These are phyloP conservation scores for Halocynthia aurantium DNA, from an alignment of 23 tunicate species.

Conservation along the genomic window DNA sequence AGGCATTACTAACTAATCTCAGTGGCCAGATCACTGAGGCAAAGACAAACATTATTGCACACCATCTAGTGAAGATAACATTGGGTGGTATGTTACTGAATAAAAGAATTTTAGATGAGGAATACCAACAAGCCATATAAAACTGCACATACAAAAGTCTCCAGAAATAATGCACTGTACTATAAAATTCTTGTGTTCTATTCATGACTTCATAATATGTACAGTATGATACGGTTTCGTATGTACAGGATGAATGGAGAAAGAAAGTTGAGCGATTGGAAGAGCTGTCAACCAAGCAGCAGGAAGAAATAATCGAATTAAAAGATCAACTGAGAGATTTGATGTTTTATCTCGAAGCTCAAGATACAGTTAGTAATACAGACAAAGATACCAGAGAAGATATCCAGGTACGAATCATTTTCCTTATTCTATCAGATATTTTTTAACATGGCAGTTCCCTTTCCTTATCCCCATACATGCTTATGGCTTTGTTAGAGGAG, in stretches of 20 bases:
- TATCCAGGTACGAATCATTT: constrained; percentile 30
- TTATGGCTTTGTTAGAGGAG: not conserved
- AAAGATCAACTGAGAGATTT: constrained; percentile 85
- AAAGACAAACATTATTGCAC: too few species aligned
- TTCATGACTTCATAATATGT: too few species aligned
- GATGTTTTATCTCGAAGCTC: constrained; percentile 90
- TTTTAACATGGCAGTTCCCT: not conserved
- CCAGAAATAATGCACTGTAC: too few species aligned
- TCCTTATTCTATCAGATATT: not conserved
- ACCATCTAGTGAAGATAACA: too few species aligned
- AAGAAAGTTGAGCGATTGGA: constrained; percentile 49
- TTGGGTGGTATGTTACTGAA: too few species aligned
- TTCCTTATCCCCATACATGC: constrained; percentile 2
- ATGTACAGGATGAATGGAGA: constrained; percentile 47
- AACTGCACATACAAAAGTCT: too few species aligned
- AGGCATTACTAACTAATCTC: too few species aligned
- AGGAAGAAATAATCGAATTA: constrained; percentile 49
- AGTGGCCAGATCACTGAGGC: too few species aligned
- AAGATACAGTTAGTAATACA: constrained; percentile 53
- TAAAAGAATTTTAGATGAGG: too few species aligned
- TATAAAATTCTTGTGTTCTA: too few species aligned
- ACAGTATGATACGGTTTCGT: too few species aligned
- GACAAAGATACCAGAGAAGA: constrained; percentile 44
- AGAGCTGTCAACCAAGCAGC: constrained; percentile 23
- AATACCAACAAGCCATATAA: too few species aligned